Conservation (phyloP, 1,140 invertebrate genomes). For the Neodiprion fabricii region DNA sequence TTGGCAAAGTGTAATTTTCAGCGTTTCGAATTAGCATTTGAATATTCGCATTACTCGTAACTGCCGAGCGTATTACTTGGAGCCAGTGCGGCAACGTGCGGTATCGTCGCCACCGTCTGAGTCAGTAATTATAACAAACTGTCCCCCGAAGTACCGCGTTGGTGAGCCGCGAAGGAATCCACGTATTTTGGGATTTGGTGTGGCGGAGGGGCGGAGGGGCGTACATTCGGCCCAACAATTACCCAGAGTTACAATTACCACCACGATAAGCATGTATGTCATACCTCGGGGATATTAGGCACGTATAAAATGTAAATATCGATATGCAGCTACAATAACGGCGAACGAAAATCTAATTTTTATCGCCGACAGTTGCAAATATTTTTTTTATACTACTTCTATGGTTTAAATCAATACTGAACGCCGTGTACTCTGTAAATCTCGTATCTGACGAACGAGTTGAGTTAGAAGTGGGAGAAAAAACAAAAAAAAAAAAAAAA, state of each 20-base stretch:
- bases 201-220: background rate
- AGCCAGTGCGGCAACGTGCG: slow-evolving; percentile 17
- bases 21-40: slow-evolving; percentile 30
- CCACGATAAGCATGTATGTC: too few species aligned
- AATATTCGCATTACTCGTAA: slow-evolving; percentile 27
- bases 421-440: too few species aligned
- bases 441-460: too few species aligned
- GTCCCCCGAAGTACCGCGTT: slow-evolving; percentile 1
- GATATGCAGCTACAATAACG: too few species aligned
- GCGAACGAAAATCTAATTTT: too few species aligned
- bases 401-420: too few species aligned
- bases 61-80: slow-evolving; percentile 18
- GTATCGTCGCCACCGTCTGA: slow-evolving; percentile 30
- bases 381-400: too few species aligned
- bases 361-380: too few species aligned
- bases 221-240: slow-evolving; percentile 22
- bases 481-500: too few species aligned
- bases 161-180: background rate
- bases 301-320: too few species aligned
- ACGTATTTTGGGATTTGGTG: background rate
- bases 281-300: too few species aligned
- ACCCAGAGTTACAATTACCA: slow-evolving; percentile 19
- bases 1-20: background rate
- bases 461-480: too few species aligned
- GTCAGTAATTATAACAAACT: slow-evolving; percentile 43